Percentiles rank a stretch among this genome's conserved stretches.
phyloP scores from a whole-genome alignment of 2,113 vertebrate species.

The Trematomus loennbergii region DNA sequence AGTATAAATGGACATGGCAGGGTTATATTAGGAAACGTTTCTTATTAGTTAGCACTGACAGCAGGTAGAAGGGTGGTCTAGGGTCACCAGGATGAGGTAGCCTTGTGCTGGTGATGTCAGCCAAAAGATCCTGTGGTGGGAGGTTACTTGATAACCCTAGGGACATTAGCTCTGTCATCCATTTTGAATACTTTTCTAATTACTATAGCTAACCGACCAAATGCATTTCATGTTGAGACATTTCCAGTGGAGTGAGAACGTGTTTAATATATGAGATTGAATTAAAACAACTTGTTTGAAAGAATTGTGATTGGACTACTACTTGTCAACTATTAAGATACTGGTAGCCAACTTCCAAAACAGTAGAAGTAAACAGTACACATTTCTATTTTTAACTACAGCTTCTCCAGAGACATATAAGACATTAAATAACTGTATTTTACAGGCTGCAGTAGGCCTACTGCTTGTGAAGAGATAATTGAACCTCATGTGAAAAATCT shows the following conservation, averaged over 20 bases:
- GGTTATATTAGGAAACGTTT: constrained; percentile 30
- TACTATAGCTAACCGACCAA: neutral
- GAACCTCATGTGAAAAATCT: neutral
- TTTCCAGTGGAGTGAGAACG: neutral
- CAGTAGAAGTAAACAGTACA: too few relatives aligned
- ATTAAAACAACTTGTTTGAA: neutral
- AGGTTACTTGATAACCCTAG: neutral
- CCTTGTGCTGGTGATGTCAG: neutral
- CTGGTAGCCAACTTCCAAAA: too few relatives aligned
- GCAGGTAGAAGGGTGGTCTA: constrained; percentile 4
- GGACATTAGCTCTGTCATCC: constrained; percentile 1
- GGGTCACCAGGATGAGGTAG: constrained; percentile 18
- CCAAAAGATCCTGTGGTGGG: constrained; percentile 26
- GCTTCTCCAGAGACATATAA: too few relatives aligned
- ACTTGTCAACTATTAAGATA: neutral
- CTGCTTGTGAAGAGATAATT: neutral
- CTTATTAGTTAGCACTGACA: neutral
- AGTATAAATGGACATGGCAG: constrained; percentile 22
- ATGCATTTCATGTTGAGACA: neutral
- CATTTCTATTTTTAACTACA: too few relatives aligned
- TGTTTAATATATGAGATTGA: neutral
- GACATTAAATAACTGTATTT: neutral
- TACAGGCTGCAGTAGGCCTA: neutral
- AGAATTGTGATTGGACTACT: neutral
- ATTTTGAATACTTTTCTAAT: neutral